Base-by-base conservation (phyloP, 1,140 invertebrate genomes). In the Caenorhabditis tropicalis region DNA sequence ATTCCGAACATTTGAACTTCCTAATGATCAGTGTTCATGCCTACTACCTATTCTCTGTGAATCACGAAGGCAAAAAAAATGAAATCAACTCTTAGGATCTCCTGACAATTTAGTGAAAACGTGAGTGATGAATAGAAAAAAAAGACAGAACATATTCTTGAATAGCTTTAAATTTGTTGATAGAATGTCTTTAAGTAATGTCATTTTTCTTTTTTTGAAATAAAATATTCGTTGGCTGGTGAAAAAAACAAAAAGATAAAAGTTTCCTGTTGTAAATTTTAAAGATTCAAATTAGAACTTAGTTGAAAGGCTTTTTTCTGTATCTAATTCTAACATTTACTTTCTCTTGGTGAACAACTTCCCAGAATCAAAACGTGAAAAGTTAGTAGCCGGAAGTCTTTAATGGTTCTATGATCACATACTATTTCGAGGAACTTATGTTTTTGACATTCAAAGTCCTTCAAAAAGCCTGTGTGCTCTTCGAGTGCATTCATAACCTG, bases 401-500 rank as follows among this genome's bases (percentile, higher is more conserved):
- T 27, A 9, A 1, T 56, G 53, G 7, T 27, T 56, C 24, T 10
- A 56, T 36, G 58, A 65, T 65, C 29, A 33, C 29, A 15, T n/a
- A n/a, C 36, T 19, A 2, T 65, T 65, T 36, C 33, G 29, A 33
- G 58, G 58, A 65, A 65, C 58, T 65, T 7, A 36, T 65, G 31
- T 65, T 65, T 65, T 31, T 65, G 58, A 65, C 58, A 65, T 65
- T 60, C 21, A 33, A 33, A 65, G 36, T 15, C 19, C 29, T 15
- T 65, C 24, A 19, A 21, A 33, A 56, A 24, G 9, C 24, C 53
- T 29, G 16, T 65, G 15, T 16, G 33, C 12, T 36, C 19, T 19
- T 36, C 58, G 31, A 65, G 58, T 65, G n/a, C 58, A 65, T 65
- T 19, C 7, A 65, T 65, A 65, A 65, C 58, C 58, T 65, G 58